Base-by-base conservation (phyloP, 1,140 invertebrate genomes). In the Bombyx mori region DNA sequence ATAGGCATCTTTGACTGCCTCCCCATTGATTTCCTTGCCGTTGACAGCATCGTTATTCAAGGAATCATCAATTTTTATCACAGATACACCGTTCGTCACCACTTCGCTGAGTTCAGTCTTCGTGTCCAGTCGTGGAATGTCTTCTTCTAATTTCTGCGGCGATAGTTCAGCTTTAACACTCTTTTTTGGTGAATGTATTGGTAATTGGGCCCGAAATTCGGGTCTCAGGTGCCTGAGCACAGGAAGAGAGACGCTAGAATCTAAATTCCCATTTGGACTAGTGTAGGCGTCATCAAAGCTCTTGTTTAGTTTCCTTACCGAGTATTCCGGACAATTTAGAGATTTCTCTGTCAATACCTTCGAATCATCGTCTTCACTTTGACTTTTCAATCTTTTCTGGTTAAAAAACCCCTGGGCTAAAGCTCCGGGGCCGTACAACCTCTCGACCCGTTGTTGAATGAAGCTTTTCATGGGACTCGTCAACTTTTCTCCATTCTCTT, bases 371-470 rank as follows among this genome's bases (percentile, higher is more conserved):
- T 83, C 81, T 3, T 87, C 86, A 54, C 80, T 79, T 8, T 77
- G 65, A 52, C 80, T 85, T 66, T 87, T 88, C 60, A 79, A 67
- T 57, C 90, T 74, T 62, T 92, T 92, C 48, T 90, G 90, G 61
- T 92, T 93, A 72, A 94, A 94, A 71, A 96, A 96, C 7, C 93
- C 94, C 76, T 95, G 93, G 3, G 94, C 94, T 7, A 96, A 73
- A 9, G 95, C 94, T 35, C 94, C 94, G 1, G 94, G 94, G 0
- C 96, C 96, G 78, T 96, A 97, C 0, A 97, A 79, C 58, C 95
- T 89, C 73, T 97, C 95, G 1, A 97, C 95, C 45, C 95, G 89
- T 75, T 96, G 94, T 75, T 97, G 93, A 43, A 97, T 95, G 63
- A 97, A 95, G 44, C 95, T 96, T 71, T 93, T 93, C 66, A 91